Conservation (phyloP, 2,113 vertebrate genomes). For the Forbesichthys agassizii region DNA sequence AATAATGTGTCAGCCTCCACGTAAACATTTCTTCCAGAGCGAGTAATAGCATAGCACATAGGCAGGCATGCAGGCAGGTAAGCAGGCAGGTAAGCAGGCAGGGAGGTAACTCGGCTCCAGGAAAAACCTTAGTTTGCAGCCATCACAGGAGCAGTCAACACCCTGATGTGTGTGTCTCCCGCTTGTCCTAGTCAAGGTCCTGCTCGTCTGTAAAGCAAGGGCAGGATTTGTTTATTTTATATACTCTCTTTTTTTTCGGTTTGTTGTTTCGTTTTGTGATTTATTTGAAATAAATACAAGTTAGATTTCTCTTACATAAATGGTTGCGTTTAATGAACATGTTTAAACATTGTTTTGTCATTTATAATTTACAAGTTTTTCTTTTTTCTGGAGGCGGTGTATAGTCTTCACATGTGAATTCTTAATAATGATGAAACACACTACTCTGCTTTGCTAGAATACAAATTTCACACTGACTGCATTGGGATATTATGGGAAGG, state of each 20-base stretch:
- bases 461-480: conserved; percentile 16
- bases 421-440: conserved; percentile 48
- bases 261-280: conserved; percentile 59
- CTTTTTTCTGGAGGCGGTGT: conserved; percentile 61
- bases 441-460: conserved; percentile 42
- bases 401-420: conserved; percentile 61
- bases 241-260: conserved; percentile 34
- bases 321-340: conserved; percentile 78
- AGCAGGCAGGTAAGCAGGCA: conserved; percentile 24
- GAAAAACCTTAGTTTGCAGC: conserved; percentile 57
- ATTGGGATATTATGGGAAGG: conserved; percentile 9
- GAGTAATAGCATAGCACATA: conserved; percentile 73
- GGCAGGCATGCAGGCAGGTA: conserved; percentile 54
- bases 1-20: conserved; percentile 80
- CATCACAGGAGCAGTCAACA: conserved; percentile 67
- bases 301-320: conserved; percentile 61
- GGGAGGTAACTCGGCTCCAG: conserved; percentile 27
- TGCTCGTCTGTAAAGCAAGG: conserved; percentile 42
- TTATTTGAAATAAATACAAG: conserved; percentile 81
- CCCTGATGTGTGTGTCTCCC: conserved; percentile 66
- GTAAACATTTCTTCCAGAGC: conserved; percentile 76
- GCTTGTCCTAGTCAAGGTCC: conserved; percentile 71
- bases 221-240: conserved; percentile 20
- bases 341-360: conserved; percentile 77
- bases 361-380: conserved; percentile 74